Percentiles rank a stretch among this genome's conserved stretches.
These are phyloP conservation scores for Atta texana DNA, from an alignment of 1,140 invertebrate species.

Conservation along the genomic window DNA sequence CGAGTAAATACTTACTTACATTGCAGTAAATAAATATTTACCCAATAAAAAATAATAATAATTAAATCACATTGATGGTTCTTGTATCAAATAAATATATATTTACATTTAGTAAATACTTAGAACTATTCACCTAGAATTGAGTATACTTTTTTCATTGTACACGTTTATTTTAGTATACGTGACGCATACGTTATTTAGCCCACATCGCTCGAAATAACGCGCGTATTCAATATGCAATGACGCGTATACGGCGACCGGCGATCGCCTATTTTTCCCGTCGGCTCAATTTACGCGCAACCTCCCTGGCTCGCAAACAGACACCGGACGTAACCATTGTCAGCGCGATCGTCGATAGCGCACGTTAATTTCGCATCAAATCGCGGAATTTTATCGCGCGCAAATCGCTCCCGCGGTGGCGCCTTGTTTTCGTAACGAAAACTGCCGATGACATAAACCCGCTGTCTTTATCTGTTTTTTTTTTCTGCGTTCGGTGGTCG, in stretches of 20 bases:
- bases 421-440: conserved; percentile 72
- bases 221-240: conserved; percentile 34
- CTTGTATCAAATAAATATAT: too few relatives aligned
- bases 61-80: too few relatives aligned
- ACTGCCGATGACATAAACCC: conserved; percentile 19
- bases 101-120: too few relatives aligned
- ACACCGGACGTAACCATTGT: conserved; percentile 42
- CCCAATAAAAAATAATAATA: too few relatives aligned
- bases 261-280: conserved; percentile 46
- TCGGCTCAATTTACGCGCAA: conserved; percentile 49
- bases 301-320: conserved; percentile 29
- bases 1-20: too few relatives aligned
- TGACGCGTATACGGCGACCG: conserved; percentile 38
- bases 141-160: too few relatives aligned
- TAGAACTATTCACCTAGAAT: too few relatives aligned
- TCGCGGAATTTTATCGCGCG: conserved; percentile 60
- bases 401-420: conserved; percentile 67
- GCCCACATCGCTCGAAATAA: conserved; percentile 51
- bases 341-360: conserved; percentile 62
- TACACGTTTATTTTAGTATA: conserved; percentile 1
- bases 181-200: conserved; percentile 23
- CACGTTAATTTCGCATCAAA: conserved; percentile 40
- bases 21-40: too few relatives aligned
- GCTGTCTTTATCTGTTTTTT: conserved; percentile 70
- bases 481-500: conserved; percentile 27